A percentile compares a stretch with the other conserved stretches of the same genome.
Evolutionary conservation across 2,797 vertebrate species (phyloP).

Genomic region (Mycteria americana): DNA sequence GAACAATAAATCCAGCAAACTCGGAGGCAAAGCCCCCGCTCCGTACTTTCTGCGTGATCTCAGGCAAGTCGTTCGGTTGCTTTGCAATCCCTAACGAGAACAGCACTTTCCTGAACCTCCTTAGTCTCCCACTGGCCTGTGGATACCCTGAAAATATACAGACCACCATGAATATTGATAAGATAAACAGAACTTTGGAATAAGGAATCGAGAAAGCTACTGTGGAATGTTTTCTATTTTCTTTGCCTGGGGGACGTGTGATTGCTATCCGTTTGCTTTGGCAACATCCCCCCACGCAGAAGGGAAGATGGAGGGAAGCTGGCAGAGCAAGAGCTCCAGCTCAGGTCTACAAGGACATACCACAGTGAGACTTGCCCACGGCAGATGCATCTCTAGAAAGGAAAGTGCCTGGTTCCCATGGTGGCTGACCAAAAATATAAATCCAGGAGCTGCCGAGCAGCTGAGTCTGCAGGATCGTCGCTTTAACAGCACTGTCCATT

Average conservation of each 20-base stretch:
- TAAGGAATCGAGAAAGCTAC: constrained; percentile 5
- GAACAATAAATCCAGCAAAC: background rate
- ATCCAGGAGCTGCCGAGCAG: background rate
- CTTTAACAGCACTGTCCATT: background rate
- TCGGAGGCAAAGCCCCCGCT: background rate
- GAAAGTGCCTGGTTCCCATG: background rate
- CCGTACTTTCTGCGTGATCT: background rate
- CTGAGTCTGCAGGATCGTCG: background rate
- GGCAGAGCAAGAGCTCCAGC: background rate
- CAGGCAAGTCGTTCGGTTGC: background rate
- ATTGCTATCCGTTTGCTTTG: background rate
- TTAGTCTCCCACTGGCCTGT: background rate
- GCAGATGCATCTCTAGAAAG: background rate
- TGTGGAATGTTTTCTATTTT: background rate
- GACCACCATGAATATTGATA: background rate
- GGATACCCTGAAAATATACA: background rate
- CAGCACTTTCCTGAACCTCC: background rate
- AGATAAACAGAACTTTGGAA: background rate
- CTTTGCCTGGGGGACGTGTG: background rate
- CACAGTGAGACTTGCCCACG: background rate
- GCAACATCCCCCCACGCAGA: constrained; percentile 28
- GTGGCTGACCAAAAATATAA: background rate
- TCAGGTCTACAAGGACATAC: constrained; percentile 18
- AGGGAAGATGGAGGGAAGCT: constrained; percentile 46
- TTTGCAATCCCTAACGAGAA: background rate